These are phyloP conservation scores for Eumeta japonica DNA, from an alignment of 1,140 invertebrate species.

Conservation along the genomic window DNA sequence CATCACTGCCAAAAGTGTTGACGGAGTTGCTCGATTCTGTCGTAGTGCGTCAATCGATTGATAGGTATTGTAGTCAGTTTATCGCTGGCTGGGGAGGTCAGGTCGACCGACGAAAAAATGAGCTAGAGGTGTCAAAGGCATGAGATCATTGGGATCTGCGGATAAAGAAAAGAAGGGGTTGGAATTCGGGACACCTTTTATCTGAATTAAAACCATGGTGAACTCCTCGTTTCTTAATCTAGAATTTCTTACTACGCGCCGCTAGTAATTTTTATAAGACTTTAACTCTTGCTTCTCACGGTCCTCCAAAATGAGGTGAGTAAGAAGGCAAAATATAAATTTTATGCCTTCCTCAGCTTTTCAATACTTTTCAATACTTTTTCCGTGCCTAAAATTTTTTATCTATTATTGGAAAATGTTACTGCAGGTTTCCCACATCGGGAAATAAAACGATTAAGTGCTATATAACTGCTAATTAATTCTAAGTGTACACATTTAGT, in stretches of 20 bases:
- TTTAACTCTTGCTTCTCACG: too few species aligned
- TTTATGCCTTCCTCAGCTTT: too few species aligned
- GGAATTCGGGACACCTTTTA: constrained; percentile 15
- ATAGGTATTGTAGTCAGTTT: neutral
- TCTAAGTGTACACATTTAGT: too few species aligned
- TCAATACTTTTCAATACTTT: too few species aligned
- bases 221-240: neutral
- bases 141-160: constrained; percentile 11
- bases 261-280: neutral
- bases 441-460: too few species aligned
- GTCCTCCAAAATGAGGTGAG: too few species aligned
- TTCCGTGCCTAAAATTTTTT: too few species aligned
- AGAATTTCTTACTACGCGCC: neutral
- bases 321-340: too few species aligned
- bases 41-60: neutral
- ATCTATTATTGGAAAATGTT: too few species aligned
- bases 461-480: too few species aligned
- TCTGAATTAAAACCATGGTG: constrained; percentile 8
- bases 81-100: constrained; percentile 3
- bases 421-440: too few species aligned
- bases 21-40: constrained; percentile 4
- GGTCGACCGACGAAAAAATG: constrained; percentile 17
- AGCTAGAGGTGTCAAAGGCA: constrained; percentile 12
- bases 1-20: constrained; percentile 24
- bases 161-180: too few species aligned